These are phyloP conservation scores for Drosophila rellima DNA, from an alignment of 2,888 invertebrate species.

Conservation along the genomic window DNA sequence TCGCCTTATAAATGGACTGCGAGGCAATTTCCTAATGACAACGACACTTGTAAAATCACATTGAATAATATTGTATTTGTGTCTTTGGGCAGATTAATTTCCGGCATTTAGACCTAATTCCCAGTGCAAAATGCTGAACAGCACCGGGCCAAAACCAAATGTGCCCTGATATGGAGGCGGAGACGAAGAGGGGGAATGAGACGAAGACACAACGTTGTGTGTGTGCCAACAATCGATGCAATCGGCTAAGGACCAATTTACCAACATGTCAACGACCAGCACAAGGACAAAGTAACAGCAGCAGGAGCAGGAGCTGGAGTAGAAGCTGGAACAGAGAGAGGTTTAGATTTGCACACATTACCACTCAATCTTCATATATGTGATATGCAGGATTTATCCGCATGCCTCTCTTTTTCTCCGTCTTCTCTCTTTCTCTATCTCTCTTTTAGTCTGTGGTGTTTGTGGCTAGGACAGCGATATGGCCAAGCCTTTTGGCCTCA, in stretches of 20 bases:
- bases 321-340: constrained; percentile 28
- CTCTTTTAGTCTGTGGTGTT: constrained; percentile 8
- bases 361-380: constrained; percentile 80
- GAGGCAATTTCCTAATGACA: constrained; percentile 76
- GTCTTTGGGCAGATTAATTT: constrained; percentile 74
- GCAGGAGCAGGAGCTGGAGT: constrained; percentile 10
- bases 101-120: constrained; percentile 77
- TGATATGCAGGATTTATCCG: constrained; percentile 69
- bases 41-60: constrained; percentile 78
- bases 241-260: constrained; percentile 77
- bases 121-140: constrained; percentile 46
- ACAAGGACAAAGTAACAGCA: constrained; percentile 35
- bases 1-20: constrained; percentile 13
- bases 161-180: constrained; percentile 3
- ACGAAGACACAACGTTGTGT: constrained; percentile 29
- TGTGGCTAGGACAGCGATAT: constrained; percentile 47
- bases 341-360: constrained; percentile 80
- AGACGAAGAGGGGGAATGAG: not conserved
- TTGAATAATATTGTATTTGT: constrained; percentile 74
- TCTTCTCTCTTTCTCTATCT: constrained; percentile 10
- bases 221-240: constrained; percentile 63
- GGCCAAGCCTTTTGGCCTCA: constrained; percentile 61
- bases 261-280: constrained; percentile 74
- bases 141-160: constrained; percentile 37
- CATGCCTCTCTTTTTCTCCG: constrained; percentile 6